Percentiles rank a stretch among this genome's conserved stretches.
phyloP scores from a whole-genome alignment of 2,113 vertebrate genomes.

The Arizona elegans region DNA sequence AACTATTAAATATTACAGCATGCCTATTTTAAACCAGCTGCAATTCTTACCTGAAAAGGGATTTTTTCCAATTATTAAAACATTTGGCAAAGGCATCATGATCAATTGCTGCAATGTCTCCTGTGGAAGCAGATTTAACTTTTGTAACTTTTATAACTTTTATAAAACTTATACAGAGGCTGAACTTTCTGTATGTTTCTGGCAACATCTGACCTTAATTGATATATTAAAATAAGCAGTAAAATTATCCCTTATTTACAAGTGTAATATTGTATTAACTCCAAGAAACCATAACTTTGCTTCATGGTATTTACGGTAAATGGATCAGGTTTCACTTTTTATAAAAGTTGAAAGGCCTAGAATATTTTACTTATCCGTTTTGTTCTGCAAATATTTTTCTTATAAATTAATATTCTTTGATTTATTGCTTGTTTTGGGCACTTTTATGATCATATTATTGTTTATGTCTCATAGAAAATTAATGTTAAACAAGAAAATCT shows the following conservation, averaged over 20 bases:
- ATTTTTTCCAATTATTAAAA: slow-evolving; percentile 89
- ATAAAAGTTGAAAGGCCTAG: background rate
- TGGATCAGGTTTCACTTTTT: background rate
- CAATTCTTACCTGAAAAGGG: slow-evolving; percentile 85
- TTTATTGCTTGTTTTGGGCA: background rate
- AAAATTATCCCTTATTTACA: background rate
- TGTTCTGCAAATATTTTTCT: background rate
- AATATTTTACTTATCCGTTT: background rate
- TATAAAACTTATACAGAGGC: slow-evolving; percentile 13
- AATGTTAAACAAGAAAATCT: background rate
- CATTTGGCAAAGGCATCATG: slow-evolving; percentile 95
- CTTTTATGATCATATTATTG: background rate
- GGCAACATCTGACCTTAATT: background rate
- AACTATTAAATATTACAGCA: background rate
- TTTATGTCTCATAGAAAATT: background rate
- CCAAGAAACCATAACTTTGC: background rate
- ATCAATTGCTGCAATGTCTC: slow-evolving; percentile 95
- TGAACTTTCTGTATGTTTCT: background rate
- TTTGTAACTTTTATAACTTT: slow-evolving; percentile 4
- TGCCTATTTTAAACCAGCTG: slow-evolving; percentile 33
- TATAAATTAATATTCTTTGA: background rate
- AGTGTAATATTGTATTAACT: background rate
- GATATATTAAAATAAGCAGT: background rate
- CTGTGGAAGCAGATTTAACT: slow-evolving; percentile 67
- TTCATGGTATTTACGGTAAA: background rate